Evolutionary conservation across 1,140 invertebrate genomes (phyloP).

Genomic region (Dendrolimus kikuchii): DNA sequence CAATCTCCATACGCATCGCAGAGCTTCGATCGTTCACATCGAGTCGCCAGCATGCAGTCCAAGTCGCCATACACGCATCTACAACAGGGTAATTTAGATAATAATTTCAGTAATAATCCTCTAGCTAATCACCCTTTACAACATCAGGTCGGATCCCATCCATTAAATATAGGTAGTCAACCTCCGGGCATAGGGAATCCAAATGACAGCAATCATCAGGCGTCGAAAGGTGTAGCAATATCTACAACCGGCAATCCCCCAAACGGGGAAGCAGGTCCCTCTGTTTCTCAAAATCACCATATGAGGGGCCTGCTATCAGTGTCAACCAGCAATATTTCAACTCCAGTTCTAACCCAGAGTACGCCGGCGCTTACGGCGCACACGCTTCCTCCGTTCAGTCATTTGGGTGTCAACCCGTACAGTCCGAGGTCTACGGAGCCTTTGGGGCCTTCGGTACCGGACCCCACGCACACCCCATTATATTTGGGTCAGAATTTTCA

Average conservation of each 20-base stretch:
- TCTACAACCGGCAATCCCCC: slow-evolving; percentile 81
- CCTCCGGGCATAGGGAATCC: slow-evolving; percentile 67
- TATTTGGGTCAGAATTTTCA: slow-evolving; percentile 74
- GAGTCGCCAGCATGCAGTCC: slow-evolving; percentile 56
- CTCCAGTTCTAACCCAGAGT: slow-evolving; percentile 70
- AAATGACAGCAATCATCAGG: slow-evolving; percentile 55
- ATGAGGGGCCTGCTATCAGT: slow-evolving; percentile 88
- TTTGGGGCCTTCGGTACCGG: slow-evolving; percentile 74
- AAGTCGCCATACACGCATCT: slow-evolving; percentile 69
- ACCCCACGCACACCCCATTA: slow-evolving; percentile 73
- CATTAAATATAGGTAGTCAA: slow-evolving; percentile 71
- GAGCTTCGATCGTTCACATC: slow-evolving; percentile 65
- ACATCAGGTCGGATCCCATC: slow-evolving; percentile 71
- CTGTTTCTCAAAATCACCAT: slow-evolving; percentile 79
- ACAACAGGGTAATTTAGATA: slow-evolving; percentile 71
- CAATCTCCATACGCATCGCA: slow-evolving; percentile 60
- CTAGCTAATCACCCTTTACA: slow-evolving; percentile 70
- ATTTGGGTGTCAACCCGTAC: slow-evolving; percentile 71
- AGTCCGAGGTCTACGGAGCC: slow-evolving; percentile 69
- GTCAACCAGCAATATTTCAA: slow-evolving; percentile 74
- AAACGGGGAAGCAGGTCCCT: slow-evolving; percentile 91
- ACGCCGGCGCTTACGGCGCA: slow-evolving; percentile 74
- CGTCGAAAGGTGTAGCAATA: slow-evolving; percentile 60
- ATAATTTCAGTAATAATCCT: slow-evolving; percentile 71
- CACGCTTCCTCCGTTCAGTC: slow-evolving; percentile 72